Base-by-base conservation (phyloP, 1,140 invertebrate species). In the Idris sp. region DNA sequence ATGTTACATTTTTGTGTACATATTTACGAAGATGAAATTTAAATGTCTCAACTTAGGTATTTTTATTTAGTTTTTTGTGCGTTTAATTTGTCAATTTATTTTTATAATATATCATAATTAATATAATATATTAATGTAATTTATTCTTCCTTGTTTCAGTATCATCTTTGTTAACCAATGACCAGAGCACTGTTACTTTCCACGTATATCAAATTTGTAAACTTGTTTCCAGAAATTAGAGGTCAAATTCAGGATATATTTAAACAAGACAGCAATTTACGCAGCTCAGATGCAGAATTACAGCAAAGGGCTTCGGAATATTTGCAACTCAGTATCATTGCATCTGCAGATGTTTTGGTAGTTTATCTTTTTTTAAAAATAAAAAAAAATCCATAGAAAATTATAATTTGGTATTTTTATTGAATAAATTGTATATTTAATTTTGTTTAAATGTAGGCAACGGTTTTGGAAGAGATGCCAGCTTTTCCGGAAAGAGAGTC, bases 401-500 rank as follows among this genome's bases (percentile, higher is more conserved):
- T n/a, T n/a, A n/a, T 22, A 22, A 22, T 4, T 22, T 22, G 19
- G 19, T 48, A 19, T 26, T 31, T 46, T 18, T 30, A 6, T 4
- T 2, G 4, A 30, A 9, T 9, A n/a, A 30, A 13, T 33, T 33
- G 2, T 33, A 1, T 33, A 33, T 4, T 33, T 33, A 2, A 13
- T 13, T 13, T 13, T 33, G 9, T 22, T 4, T 22, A 22, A 22
- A 8, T 38, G 26, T 75, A 94, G 91, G 97, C 97, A 4, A 99
- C 97, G 38, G 98, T 99, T 49, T 89, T 99, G 44, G 98, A 99
- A 90, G 98, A 99, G 90, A 99, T 99, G 98, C 98, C 98, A 43
- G 97, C 98, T 38, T 99, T 99, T 89, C 97, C 98, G 1, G 98
- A 99, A 88, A 91, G 98, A 79, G 98, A 99, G 89, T 99, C 97